Conservation (phyloP, 2,113 vertebrate genomes). For the Stegastes partitus region DNA sequence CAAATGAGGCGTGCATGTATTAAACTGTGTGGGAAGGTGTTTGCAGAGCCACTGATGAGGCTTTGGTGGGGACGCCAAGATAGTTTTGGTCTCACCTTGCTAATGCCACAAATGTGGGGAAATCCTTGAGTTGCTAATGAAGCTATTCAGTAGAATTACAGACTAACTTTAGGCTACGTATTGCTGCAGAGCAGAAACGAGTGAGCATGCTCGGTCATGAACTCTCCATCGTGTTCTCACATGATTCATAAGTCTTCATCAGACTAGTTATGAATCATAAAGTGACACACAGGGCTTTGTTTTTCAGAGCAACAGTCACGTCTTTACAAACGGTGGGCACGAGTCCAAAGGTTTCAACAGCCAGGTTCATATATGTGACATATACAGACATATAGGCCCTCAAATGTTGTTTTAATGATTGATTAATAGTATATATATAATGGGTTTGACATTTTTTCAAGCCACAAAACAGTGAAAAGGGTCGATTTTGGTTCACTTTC, state of each 20-base stretch:
- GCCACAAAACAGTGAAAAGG: not conserved
- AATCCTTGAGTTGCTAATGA: not conserved
- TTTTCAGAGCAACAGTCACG: not conserved
- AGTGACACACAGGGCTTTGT: constrained; percentile 24
- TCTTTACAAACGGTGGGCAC: not conserved
- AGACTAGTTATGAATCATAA: constrained; percentile 20
- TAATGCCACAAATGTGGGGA: constrained; percentile 3
- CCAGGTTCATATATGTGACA: not conserved
- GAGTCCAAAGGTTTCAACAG: constrained; percentile 17
- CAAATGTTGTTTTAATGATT: not conserved
- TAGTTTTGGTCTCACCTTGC: constrained; percentile 34
- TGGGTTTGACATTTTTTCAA: not conserved
- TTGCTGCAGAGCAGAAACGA: not conserved
- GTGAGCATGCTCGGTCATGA: constrained; percentile 50
- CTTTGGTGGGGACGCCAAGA: not conserved
- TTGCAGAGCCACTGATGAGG: constrained; percentile 2
- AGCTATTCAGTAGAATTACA: not conserved
- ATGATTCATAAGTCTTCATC: constrained; percentile 46
- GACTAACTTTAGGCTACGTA: constrained; percentile 13
- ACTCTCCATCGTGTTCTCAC: constrained; percentile 10
- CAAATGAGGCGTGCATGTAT: not conserved
- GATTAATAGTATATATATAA: too few species aligned
- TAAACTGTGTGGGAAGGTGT: constrained; percentile 19
- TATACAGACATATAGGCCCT: not conserved
- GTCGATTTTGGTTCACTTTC: not conserved